A percentile compares a stretch with the other conserved stretches of the same genome.
Conservation (phyloP, 1,140 invertebrate genomes). For the Brachionus manjavacas region DNA sequence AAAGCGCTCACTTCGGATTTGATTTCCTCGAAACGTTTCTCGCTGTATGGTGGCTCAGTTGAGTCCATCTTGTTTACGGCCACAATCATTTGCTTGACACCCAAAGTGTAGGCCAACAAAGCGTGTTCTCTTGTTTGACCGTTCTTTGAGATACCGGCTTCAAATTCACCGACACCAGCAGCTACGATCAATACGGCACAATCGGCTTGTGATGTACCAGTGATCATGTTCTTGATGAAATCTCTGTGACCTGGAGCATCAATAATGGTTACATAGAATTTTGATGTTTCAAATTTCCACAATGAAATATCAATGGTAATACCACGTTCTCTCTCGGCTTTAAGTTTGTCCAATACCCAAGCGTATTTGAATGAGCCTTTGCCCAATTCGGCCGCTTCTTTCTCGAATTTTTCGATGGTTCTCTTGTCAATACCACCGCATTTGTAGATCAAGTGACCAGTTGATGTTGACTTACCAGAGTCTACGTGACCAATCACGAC, state of each 20-base stretch:
- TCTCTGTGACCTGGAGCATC: slow-evolving; percentile 98
- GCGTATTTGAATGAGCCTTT: slow-evolving; percentile 92
- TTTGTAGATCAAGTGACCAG: slow-evolving; percentile 93
- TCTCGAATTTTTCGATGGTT: slow-evolving; percentile 96
- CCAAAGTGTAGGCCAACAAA: too few species aligned
- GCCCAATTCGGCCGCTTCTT: slow-evolving; percentile 83
- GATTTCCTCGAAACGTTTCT: too few species aligned
- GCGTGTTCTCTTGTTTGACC: too few species aligned
- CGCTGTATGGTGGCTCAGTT: too few species aligned
- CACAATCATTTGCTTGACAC: too few species aligned
- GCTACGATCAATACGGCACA: slow-evolving; percentile 95
- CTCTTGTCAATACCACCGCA: slow-evolving; percentile 93
- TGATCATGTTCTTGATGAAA: slow-evolving; percentile 99
- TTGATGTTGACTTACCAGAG: slow-evolving; percentile 91
- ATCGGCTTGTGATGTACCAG: slow-evolving; percentile 92
- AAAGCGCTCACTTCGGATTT: too few species aligned
- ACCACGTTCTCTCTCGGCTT: slow-evolving; percentile 97
- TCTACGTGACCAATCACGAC: slow-evolving; percentile 96
- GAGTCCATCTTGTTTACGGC: too few species aligned
- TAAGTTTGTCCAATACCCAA: slow-evolving; percentile 96
- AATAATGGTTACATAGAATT: slow-evolving; percentile 97
- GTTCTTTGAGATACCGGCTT: slow-evolving; percentile 96
- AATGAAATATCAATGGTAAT: slow-evolving; percentile 98
- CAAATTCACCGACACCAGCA: slow-evolving; percentile 93
- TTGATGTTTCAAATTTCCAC: slow-evolving; percentile 96